phyloP scores from a whole-genome alignment of 2,888 invertebrate genomes.

The Drosophila prolongata region DNA sequence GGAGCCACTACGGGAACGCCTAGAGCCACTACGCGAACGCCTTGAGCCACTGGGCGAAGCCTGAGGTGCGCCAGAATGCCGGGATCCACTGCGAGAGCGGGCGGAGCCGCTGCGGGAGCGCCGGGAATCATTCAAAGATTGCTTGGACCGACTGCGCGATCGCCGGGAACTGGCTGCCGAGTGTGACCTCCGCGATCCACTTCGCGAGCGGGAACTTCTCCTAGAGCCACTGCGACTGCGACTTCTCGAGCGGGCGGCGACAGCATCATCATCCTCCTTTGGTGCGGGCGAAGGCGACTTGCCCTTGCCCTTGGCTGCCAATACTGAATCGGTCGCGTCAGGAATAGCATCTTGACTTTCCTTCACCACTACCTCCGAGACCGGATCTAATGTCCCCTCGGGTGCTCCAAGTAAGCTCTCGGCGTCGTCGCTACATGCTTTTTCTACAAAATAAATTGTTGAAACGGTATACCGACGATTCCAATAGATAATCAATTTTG shows the following conservation, averaged over 20 bases:
- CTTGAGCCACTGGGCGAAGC: slow-evolving; percentile 15
- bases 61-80: slow-evolving; percentile 3
- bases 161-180: not conserved
- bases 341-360: not conserved
- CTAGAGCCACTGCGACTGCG: slow-evolving; percentile 16
- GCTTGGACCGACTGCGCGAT: slow-evolving; percentile 8
- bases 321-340: slow-evolving; percentile 17
- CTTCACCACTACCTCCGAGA: not conserved
- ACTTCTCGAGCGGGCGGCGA: slow-evolving; percentile 12
- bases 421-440: slow-evolving; percentile 6
- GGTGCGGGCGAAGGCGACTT: slow-evolving; percentile 8
- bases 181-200: not conserved
- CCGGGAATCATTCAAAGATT: slow-evolving; percentile 8
- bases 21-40: slow-evolving; percentile 54
- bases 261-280: not conserved
- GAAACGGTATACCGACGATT: not conserved
- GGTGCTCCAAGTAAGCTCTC: not conserved
- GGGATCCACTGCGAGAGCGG: slow-evolving; percentile 20
- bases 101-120: slow-evolving; percentile 19
- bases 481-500: not conserved
- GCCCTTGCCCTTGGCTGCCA: slow-evolving; percentile 1
- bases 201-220: slow-evolving; percentile 7
- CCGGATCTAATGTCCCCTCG: not conserved
- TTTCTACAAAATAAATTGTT: slow-evolving; percentile 11
- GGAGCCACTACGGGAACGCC: slow-evolving; percentile 50